phyloP scores from a whole-genome alignment of 2,797 vertebrate species.

The Notolepis coatsorum region DNA sequence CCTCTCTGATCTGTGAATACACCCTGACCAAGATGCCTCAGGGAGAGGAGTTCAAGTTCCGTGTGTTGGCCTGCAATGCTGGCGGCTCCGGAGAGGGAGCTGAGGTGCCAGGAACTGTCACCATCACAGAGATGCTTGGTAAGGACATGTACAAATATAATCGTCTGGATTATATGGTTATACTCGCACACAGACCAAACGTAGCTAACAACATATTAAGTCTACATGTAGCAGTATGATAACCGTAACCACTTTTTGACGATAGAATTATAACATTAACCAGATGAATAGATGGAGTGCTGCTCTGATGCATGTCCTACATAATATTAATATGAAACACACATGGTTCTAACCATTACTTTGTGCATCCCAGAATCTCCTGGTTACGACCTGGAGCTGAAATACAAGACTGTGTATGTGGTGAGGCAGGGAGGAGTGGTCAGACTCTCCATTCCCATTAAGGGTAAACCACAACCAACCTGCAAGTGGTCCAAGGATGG shows the following conservation, averaged over 20 bases:
- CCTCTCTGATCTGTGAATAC: conserved; percentile 98
- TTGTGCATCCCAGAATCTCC: conserved; percentile 88
- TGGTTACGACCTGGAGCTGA: conserved; percentile 94
- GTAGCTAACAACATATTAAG: conserved; percentile 1
- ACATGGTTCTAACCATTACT: conserved; percentile 6
- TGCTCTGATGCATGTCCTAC: no score
- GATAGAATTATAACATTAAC: no score
- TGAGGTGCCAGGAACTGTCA: conserved; percentile 95
- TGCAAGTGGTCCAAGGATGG: conserved; percentile 97
- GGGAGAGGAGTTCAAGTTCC: conserved; percentile 97
- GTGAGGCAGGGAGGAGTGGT: conserved; percentile 95
- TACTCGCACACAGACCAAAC: conserved; percentile 13
- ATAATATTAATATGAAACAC: no score
- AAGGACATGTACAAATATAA: conserved; percentile 56
- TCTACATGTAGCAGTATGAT: background rate
- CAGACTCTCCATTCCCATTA: conserved; percentile 93
- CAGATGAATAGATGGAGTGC: background rate
- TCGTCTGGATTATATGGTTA: background rate
- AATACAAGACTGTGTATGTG: conserved; percentile 93
- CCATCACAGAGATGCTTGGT: conserved; percentile 98
- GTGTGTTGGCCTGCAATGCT: conserved; percentile 93
- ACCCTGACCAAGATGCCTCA: conserved; percentile 96
- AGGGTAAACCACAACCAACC: conserved; percentile 94
- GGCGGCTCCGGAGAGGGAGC: conserved; percentile 96
- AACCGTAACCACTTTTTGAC: no score